Evolutionary conservation across 2,888 invertebrate species (phyloP), one percentile per base, ranked within the genome.

Genomic region (Auanema sp.): DNA sequence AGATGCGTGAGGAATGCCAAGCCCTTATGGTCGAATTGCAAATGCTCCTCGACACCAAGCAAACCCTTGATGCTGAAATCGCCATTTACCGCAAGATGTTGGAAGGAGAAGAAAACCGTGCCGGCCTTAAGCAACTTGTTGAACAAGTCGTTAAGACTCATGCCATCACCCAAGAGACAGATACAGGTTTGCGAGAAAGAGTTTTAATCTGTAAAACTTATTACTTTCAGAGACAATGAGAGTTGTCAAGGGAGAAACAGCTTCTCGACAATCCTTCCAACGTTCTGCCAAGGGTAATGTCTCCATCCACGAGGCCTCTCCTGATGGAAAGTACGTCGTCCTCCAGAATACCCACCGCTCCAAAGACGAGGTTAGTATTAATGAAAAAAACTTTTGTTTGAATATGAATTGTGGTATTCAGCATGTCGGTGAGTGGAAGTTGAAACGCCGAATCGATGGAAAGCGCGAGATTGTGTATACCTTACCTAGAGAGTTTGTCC

Each of bases 51-150:
- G 86, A 86, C 77, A 85, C 85, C 69, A 87, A 87, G 75, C 84
- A 86, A 63, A 85, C 85, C 16, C 79, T 87, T 69, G 87, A 87
- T 80, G 84, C 87, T 58, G 87, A 87, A 79, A 87, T 87, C 70
- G 86, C 86, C 70, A 87, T 87, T 67, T 87, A 87, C 84, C 82
- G 87, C 64, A 87, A 87, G 72, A 84, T 87, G 78, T 79, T 87
- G 73, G 87, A 87, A 79, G 85, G 86, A 52, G 87, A 87, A 74
- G 87, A 87, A 80, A 86, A 84, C 81, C 84, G 86, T 14, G 78
- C 76, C 18, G 82, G 82, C 0, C 71, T 82, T 14, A 66, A 77
- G 11, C 79, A 79, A 54, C 72, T 82, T 58, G 82, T 83, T 60
- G 82, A 82, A 59, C 83, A 83, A 64, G 82, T 82, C 64, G 80